A percentile compares a stretch with the other conserved stretches of the same genome.
phyloP scores from a whole-genome alignment of 2,797 vertebrate genomes.

The Phoeniculus purpureus region DNA sequence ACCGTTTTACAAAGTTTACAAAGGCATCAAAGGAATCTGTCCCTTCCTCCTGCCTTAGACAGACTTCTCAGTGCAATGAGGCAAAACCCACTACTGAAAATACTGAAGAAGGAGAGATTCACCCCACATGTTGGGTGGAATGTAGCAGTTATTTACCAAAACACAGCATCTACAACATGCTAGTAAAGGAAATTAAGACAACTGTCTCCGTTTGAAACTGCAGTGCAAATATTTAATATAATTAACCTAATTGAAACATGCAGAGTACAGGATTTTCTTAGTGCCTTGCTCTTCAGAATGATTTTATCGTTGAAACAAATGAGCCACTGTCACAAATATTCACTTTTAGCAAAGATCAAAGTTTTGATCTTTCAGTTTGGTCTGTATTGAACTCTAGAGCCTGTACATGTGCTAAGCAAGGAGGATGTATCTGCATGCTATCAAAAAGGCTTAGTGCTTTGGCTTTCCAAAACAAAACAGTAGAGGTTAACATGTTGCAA shows the following conservation, averaged over 20 bases:
- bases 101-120: not conserved
- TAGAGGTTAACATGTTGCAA: too few relatives aligned
- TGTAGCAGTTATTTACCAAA: conserved; percentile 18
- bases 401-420: too few relatives aligned
- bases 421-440: too few relatives aligned
- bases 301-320: conserved; percentile 31
- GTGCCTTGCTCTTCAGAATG: not conserved
- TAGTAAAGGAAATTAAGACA: conserved; percentile 48
- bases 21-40: not conserved
- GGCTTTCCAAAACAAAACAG: too few relatives aligned
- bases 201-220: conserved; percentile 3
- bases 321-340: not conserved
- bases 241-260: conserved; percentile 52
- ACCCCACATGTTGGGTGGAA: conserved; percentile 1
- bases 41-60: not conserved
- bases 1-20: accelerated
- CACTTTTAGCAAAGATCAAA: not conserved
- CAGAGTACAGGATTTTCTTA: not conserved
- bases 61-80: not conserved
- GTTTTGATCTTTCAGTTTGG: conserved; percentile 9
- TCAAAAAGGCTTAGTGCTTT: too few relatives aligned
- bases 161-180: not conserved
- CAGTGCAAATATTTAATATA: conserved; percentile 9
- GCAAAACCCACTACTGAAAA: not conserved
- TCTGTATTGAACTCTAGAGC: not conserved